phyloP scores from a whole-genome alignment of 2,113 vertebrate species.

The Cacatua alba region DNA sequence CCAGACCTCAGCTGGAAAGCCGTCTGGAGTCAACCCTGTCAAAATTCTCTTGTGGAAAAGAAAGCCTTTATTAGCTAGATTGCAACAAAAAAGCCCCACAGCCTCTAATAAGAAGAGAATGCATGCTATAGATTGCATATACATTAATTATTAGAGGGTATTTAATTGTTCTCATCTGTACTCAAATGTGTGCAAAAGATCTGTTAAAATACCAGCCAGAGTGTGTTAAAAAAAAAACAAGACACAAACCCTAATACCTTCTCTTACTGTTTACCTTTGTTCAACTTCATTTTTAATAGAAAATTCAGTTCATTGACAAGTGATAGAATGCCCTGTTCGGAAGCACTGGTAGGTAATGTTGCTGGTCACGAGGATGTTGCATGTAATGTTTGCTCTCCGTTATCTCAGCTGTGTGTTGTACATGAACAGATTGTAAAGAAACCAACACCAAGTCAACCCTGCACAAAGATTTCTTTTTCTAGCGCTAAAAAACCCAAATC shows the following conservation, averaged over 20 bases:
- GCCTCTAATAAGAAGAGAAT: slow-evolving; percentile 66
- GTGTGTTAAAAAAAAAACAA: background rate
- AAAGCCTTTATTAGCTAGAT: slow-evolving; percentile 82
- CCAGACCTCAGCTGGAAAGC: slow-evolving; percentile 85
- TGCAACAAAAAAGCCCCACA: slow-evolving; percentile 74
- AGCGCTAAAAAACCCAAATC: slow-evolving; percentile 3
- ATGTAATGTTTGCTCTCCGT: slow-evolving; percentile 19
- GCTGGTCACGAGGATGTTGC: background rate
- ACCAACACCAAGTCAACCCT: background rate
- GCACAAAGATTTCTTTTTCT: background rate
- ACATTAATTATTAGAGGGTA: slow-evolving; percentile 62
- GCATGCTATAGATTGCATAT: slow-evolving; percentile 51
- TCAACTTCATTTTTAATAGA: slow-evolving; percentile 34
- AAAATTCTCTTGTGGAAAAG: slow-evolving; percentile 85
- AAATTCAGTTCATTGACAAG: slow-evolving; percentile 19
- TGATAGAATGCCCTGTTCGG: background rate
- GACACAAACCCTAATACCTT: background rate
- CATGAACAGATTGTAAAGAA: slow-evolving; percentile 21
- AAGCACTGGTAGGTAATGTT: background rate
- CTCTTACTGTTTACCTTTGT: slow-evolving; percentile 5
- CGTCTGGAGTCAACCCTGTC: slow-evolving; percentile 86
- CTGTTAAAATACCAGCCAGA: slow-evolving; percentile 3
- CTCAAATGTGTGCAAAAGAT: slow-evolving; percentile 32
- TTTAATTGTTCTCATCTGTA: slow-evolving; percentile 61
- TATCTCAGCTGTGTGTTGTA: slow-evolving; percentile 32